Conservation (phyloP, 1,140 invertebrate species). For the Megalonaias nervosa region DNA sequence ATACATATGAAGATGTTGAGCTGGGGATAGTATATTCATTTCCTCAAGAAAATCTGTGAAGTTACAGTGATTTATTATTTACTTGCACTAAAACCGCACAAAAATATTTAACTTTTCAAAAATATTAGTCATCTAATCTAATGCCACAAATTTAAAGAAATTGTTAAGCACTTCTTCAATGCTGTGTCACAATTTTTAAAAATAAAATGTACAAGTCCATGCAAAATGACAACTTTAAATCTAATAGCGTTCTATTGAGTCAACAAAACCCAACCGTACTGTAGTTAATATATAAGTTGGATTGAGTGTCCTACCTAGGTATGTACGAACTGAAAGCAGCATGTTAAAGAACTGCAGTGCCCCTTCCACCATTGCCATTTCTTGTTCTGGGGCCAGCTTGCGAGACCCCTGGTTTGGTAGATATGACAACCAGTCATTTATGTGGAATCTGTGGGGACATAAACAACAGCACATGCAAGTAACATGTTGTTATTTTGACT, state of each 20-base stretch:
- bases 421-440: slow-evolving; percentile 86
- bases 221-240: not conserved
- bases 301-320: slow-evolving; percentile 80
- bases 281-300: not conserved
- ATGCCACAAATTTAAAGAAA: not conserved
- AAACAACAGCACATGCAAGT: not conserved
- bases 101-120: no score
- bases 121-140: not conserved
- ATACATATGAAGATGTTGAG: no score
- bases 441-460: slow-evolving; percentile 62
- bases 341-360: slow-evolving; percentile 92
- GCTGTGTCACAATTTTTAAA: not conserved
- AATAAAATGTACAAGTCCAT: not conserved
- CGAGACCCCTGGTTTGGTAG: slow-evolving; percentile 73
- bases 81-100: no score
- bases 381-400: slow-evolving; percentile 55
- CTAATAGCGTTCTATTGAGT: not conserved
- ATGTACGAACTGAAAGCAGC: slow-evolving; percentile 90
- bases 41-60: no score
- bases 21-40: no score
- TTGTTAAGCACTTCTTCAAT: not conserved
- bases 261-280: not conserved
- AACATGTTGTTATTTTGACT: no score
- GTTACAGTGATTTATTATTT: no score
- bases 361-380: slow-evolving; percentile 92